Evolutionary conservation across 2,888 invertebrate genomes (phyloP), one percentile per base, ranked within the genome.

Genomic region (Mesorhabditis belari): DNA sequence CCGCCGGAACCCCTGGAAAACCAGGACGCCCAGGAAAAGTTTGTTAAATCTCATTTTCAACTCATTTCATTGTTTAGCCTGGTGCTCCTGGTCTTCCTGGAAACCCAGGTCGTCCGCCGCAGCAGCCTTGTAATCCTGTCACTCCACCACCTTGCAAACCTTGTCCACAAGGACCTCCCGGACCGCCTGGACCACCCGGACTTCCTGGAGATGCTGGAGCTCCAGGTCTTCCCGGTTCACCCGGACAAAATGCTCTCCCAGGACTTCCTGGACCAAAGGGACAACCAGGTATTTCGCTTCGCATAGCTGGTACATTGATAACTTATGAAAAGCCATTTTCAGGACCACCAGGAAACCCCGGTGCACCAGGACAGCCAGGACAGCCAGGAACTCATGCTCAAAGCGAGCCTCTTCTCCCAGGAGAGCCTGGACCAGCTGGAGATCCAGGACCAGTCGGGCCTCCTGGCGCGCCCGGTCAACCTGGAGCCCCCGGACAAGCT

Each of bases 141-240:
- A 73, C 73, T 57, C 73, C 73, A 60, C 72, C 72, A 61, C 72
- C 72, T 59, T 71, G 74, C 73, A 71, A 73, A 60, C 75, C 73
- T 54, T 74, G 74, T 70, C 71, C 71, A 51, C 65, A 64, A 63
- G 73, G 69, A 67, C 69, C 69, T 57, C 61, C 71, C 24, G 69
- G 69, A 67, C 71, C 71, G 56, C 69, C 71, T 19, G 44, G 44
- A 35, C 44, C 44, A 17, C 44, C 44, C 44, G 44, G 44, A 35
- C 12, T 17, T 9, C 44, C 44, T n/a, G 44, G 44, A 35, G 44
- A 35, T 35, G 44, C 44, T 35, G 44, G 44, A 35, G 44, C 44
- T 17, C 44, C 44, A 35, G 44, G 44, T 35, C 44, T 35, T n/a
- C 44, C 44, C 44, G 44, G 44, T 17, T 35, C 44, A n/a, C 44